Evolutionary conservation across 2,113 vertebrate species (phyloP).

Genomic region (Podarcis cretensis): DNA sequence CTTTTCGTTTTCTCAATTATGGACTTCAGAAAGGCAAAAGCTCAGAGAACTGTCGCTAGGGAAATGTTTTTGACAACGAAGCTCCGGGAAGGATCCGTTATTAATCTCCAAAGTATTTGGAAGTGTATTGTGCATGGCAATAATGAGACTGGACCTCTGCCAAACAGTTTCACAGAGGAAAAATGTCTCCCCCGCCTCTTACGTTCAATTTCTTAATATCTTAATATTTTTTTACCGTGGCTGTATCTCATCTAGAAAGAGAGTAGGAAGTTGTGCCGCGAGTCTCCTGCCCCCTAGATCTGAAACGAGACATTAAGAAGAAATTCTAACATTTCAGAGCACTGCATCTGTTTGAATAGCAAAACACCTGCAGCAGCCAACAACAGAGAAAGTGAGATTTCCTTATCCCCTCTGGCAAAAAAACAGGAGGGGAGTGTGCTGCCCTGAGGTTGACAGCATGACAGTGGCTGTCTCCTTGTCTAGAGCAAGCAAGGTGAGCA

Average conservation of each 20-base stretch:
- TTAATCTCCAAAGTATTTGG: slow-evolving; percentile 48
- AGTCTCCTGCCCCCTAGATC: too few species aligned
- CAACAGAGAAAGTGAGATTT: not conserved
- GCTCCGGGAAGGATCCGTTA: slow-evolving; percentile 47
- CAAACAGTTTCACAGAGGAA: not conserved
- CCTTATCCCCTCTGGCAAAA: not conserved
- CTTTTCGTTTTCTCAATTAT: slow-evolving; percentile 17
- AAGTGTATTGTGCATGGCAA: slow-evolving; percentile 44
- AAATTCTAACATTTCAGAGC: not conserved
- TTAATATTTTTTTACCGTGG: not conserved
- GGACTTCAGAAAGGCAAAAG: slow-evolving; percentile 48
- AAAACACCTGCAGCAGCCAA: not conserved
- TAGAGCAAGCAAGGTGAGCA: too few species aligned
- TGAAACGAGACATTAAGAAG: not conserved
- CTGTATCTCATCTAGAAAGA: not conserved
- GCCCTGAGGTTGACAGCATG: too few species aligned
- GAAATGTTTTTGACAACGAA: slow-evolving; percentile 44
- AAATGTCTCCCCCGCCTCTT: too few species aligned
- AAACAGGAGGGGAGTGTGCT: not conserved
- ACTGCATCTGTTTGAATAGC: not conserved
- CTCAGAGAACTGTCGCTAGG: slow-evolving; percentile 23
- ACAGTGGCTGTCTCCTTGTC: too few species aligned
- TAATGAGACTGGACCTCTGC: not conserved
- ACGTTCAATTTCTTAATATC: not conserved
- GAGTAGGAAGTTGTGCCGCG: not conserved